A percentile compares a stretch with the other conserved stretches of the same genome.
phyloP scores from a whole-genome alignment of 2,797 vertebrate species.

The Crenichthys baileyi region DNA sequence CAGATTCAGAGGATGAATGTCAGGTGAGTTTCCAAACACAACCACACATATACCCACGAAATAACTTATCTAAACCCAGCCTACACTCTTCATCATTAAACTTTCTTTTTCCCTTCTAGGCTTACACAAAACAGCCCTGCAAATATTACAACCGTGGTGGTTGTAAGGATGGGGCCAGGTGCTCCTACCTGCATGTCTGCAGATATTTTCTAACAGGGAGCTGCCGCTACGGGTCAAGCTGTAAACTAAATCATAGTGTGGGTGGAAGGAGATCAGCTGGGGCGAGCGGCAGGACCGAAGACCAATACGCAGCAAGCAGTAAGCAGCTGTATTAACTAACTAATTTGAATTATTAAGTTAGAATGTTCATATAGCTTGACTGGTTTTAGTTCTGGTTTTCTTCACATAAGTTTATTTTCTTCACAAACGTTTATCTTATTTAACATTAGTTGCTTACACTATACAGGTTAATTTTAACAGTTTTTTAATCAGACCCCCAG shows the following conservation, averaged over 20 bases:
- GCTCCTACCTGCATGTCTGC: constrained; percentile 69
- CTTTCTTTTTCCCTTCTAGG: not conserved
- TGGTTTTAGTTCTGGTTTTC: not conserved
- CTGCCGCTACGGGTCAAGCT: constrained; percentile 60
- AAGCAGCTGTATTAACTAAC: constrained; percentile 1
- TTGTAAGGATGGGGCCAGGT: constrained; percentile 57
- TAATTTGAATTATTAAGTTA: not conserved
- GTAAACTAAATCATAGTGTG: constrained; percentile 60
- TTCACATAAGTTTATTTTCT: not conserved
- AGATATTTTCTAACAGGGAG: constrained; percentile 55
- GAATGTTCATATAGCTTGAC: not conserved
- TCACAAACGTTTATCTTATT: not conserved
- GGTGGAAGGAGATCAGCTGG: not conserved
- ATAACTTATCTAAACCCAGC: not conserved
- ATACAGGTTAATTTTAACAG: not conserved
- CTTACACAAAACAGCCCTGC: constrained; percentile 40
- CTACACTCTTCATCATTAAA: not conserved
- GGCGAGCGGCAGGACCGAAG: rapidly evolving
- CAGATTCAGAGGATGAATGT: not conserved
- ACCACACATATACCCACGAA: not conserved
- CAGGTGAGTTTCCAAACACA: constrained; percentile 31
- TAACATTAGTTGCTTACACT: not conserved
- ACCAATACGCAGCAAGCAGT: constrained; percentile 7
- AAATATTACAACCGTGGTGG: constrained; percentile 66
- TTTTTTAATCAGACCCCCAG: constrained; percentile 37